phyloP scores from a whole-genome alignment of 2,113 vertebrate genomes.

The Siphamia tubifer region DNA sequence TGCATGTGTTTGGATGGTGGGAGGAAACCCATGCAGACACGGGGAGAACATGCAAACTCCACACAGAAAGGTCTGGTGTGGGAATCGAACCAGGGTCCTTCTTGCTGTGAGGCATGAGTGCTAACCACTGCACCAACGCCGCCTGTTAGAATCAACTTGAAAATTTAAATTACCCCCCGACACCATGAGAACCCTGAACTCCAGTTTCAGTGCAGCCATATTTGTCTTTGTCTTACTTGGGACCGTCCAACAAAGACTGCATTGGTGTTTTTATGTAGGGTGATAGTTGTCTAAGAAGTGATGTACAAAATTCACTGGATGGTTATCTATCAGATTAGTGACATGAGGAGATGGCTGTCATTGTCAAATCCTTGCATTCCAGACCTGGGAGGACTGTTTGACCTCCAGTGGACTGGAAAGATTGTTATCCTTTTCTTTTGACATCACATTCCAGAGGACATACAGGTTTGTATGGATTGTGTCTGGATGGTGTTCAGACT shows the following conservation, averaged over 20 bases:
- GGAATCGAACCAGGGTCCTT: too few relatives aligned
- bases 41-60: too few relatives aligned
- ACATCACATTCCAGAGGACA: not conserved
- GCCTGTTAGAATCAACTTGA: not conserved
- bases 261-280: not conserved
- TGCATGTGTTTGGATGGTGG: too few relatives aligned
- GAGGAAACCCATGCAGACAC: too few relatives aligned
- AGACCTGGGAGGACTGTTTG: slow-evolving; percentile 36
- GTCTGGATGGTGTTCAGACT: not conserved
- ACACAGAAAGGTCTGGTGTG: too few relatives aligned
- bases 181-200: slow-evolving; percentile 54
- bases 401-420: slow-evolving; percentile 54
- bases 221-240: not conserved
- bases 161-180: not conserved
- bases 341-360: not conserved
- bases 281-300: not conserved
- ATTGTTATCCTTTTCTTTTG: slow-evolving; percentile 50
- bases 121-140: too few relatives aligned
- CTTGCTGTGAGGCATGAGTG: too few relatives aligned
- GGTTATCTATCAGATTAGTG: slow-evolving; percentile 8
- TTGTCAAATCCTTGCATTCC: slow-evolving; percentile 54
- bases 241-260: not conserved
- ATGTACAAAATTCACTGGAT: not conserved
- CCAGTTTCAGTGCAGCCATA: slow-evolving; percentile 9
- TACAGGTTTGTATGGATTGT: not conserved